These are phyloP conservation scores for Megalops atlanticus DNA, from an alignment of 2,113 vertebrate species.

Conservation along the genomic window DNA sequence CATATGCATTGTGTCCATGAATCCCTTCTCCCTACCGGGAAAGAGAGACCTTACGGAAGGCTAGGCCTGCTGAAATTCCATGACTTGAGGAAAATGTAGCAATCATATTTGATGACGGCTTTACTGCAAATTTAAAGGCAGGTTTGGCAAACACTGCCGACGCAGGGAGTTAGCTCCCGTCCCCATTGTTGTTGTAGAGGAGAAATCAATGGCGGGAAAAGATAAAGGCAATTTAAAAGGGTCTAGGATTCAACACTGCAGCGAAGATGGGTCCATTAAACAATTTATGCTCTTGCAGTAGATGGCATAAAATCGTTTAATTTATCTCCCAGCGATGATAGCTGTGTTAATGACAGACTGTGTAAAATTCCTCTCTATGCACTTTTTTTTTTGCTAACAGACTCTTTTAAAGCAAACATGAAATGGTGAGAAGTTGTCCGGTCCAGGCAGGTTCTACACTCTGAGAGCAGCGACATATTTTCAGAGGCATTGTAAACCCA, in stretches of 20 bases:
- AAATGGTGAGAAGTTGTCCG: background rate
- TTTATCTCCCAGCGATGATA: conserved; percentile 35
- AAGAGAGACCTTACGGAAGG: background rate
- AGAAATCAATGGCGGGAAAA: conserved; percentile 57
- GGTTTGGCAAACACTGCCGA: background rate
- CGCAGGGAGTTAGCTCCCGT: background rate
- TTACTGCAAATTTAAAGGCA: too few species aligned
- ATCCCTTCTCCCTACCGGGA: too few species aligned
- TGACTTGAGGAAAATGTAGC: background rate
- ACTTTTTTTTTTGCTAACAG: background rate
- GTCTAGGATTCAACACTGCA: conserved; percentile 42
- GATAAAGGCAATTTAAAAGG: conserved; percentile 50
- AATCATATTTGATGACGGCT: conserved; percentile 4
- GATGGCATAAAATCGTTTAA: background rate
- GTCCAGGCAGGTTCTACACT: conserved; percentile 22
- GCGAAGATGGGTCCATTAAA: conserved; percentile 40
- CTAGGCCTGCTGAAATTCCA: background rate
- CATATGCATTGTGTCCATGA: too few species aligned
- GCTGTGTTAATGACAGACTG: conserved; percentile 23
- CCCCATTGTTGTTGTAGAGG: background rate
- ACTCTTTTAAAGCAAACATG: background rate
- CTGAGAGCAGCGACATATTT: background rate
- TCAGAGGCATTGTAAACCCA: conserved; percentile 25
- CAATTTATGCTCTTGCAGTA: conserved; percentile 12
- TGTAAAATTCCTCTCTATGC: conserved; percentile 15